Conservation (phyloP, 2,888 invertebrate genomes). For the Scrobipalpa costella region DNA sequence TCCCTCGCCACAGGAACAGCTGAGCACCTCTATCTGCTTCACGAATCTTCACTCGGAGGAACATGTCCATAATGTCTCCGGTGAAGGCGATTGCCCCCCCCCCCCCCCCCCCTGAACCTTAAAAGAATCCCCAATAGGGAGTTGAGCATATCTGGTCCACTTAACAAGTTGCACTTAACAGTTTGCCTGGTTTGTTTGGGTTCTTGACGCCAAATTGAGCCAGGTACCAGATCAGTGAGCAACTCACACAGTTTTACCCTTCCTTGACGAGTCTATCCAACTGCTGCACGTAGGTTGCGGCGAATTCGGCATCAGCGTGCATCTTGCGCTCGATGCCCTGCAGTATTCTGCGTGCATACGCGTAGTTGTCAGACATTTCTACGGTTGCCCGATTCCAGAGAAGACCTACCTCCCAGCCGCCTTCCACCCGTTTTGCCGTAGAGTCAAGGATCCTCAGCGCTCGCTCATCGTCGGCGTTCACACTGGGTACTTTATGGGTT, state of each 20-base stretch:
- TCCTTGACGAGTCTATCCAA: constrained; percentile 7
- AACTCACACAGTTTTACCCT: not conserved
- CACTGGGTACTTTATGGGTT: not conserved
- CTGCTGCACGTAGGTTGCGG: not conserved
- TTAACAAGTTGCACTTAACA: constrained; percentile 44
- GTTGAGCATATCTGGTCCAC: constrained; percentile 43
- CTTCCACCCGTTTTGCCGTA: not conserved
- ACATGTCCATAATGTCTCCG: constrained; percentile 37
- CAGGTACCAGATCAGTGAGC: constrained; percentile 38
- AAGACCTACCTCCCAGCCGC: constrained; percentile 16
- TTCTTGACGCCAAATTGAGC: constrained; percentile 43
- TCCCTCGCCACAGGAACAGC: constrained; percentile 42
- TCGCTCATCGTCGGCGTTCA: not conserved
- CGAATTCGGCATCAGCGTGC: constrained; percentile 4
- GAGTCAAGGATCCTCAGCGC: not conserved
- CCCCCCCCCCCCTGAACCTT: constrained; percentile 35
- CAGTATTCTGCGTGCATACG: not conserved
- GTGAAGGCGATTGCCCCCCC: constrained; percentile 22
- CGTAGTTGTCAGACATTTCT: constrained; percentile 40
- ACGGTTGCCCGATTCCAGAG: constrained; percentile 7
- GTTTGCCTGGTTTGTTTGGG: constrained; percentile 40
- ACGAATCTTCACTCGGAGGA: constrained; percentile 40
- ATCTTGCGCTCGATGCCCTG: constrained; percentile 7
- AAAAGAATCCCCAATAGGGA: constrained; percentile 34
- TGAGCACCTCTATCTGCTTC: constrained; percentile 41